Evolutionary conservation across 2,797 vertebrate species (phyloP), one percentile per base, ranked within the genome.

Genomic region (Poeciliopsis gracilis): DNA sequence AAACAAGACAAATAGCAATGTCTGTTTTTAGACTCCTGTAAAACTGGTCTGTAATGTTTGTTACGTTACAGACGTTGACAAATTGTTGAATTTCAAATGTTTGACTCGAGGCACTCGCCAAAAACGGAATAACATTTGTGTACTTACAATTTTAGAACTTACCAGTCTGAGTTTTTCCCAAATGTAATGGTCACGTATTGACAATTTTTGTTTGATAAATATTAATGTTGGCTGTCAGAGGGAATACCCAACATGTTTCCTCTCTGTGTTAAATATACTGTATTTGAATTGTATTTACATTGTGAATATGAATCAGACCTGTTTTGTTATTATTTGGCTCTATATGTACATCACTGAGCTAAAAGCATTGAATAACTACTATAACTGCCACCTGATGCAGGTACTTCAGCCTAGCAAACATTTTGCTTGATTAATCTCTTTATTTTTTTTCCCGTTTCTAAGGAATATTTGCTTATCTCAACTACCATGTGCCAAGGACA

Each of bases 401-500:
- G 33, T 38, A 23, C 9, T 63, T 28, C 7, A 71, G 12, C 55
- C 30, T 76, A 28, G 12, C 25, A 13, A 13, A 16, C 41, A 7
- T 45, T 45, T 45, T 45, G 2, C 15, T 18, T 9, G 73, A 47
- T 57, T 41, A 55, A 69, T 5, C 47, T 23, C 55, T 70, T 16
- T 71, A 53, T 76, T 73, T 46, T 5, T 67, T 33, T 72, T 75
- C 72, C 0, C 4, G 53, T 36, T 76, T 76, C 70, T 0, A 51
- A 99, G 98, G 98, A 94, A 99, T 99, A 89, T 99, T 99, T 94
- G 98, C 98, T 73, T 99, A 99, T 95, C 96, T 99, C 89, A 99
- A 99, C 92, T 99, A 99, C 93, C 98, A 99, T 74, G 98, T 99
- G 83, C 98, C 98, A 80, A 96, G 97, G 91, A 98, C 97, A 71